Base-by-base conservation (phyloP, 1,140 invertebrate genomes). In the Micrasema longulum region DNA sequence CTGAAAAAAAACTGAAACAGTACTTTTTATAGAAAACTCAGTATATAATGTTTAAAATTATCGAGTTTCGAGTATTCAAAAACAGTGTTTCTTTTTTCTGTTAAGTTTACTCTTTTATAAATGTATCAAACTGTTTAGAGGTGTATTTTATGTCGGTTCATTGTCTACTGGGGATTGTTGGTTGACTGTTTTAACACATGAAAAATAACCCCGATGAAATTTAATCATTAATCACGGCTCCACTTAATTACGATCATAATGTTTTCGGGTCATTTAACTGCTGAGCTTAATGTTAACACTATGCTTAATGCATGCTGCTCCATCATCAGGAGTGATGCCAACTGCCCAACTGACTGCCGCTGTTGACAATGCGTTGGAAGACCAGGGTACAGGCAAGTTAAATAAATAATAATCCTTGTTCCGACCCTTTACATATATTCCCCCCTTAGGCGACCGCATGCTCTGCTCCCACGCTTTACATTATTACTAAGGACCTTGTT, bases 341-440 rank as follows among this genome's bases (percentile, higher is more conserved):
- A 76, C 75, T 36, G 75, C 75, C 3, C 75, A 76, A 55, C 65
- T 71, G 52, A 74, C 75, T n/a, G 75, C 75, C 9, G 75, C 75
- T 63, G 71, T 71, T 23, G 75, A 76, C 48, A 74, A 69, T 20
- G 68, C 72, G 41, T 67, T 76, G 69, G 75, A 76, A 55, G 74
- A 72, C n/a, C 71, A 70, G 12, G 71, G 63, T 7, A 71, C 66
- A 76, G 74, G 74, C 71, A 76, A 76, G 71, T 76, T 26, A 18
- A 43, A 41, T 22, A 18, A 35, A 14, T 43, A 35, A 26, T 26
- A 12, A 31, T 3, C 52, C 14, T 31, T 18, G 22, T 23, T 14
- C n/a, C 41, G 11, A n/a, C 43, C 12, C n/a, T 16, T n/a, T 31
- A n/a, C 26, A 26, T 12, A 11, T 26, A 16, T n/a, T n/a, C 26